Base-by-base conservation (phyloP, 2,888 invertebrate genomes). In the Eulithis testata region DNA sequence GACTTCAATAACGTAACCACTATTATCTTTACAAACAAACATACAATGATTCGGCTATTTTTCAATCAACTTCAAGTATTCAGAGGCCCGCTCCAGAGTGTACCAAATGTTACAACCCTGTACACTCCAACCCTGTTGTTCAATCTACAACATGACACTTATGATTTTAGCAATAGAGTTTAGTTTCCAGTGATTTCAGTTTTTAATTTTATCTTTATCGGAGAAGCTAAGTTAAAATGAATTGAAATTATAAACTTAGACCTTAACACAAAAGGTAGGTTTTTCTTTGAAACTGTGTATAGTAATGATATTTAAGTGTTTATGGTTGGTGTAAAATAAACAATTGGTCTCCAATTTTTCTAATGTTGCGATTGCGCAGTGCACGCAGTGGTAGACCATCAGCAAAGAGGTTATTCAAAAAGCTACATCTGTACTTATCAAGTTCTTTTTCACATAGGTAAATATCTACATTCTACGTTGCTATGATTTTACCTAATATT, bases 61-160 rank as follows among this genome's bases (percentile, higher is more conserved):
- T 90, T 86, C 91, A 91, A 91, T 92, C 90, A 90, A 85, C 78
- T 77, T 90, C 84, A 84, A 91, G 91, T 81, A 77, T 0, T 9
- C 40, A 9, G 74, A 58, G 74, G 73, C 70, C 70, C 70, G 70
- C 66, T 61, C 64, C 71, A 70, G 74, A 81, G 78, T 78, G 73
- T 76, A 81, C 85, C 90, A 90, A 91, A 89, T 91, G 91, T 88
- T 90, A 40, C 40, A 40, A 40, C 40, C 40, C 40, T 40, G 40
- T 8, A 75, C 77, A 65, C 31, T 60, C 21, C 52, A 60, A 14
- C 27, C 47, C 45, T 63, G 53, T 40, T 45, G 61, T 43, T 53
- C 11, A 11, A 52, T 45, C n/a, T 27, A 7, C 37, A 53, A 12
- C 14, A 21, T 6, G 45, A 31, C 53, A 14, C 63, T 66, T 73